Evolutionary conservation across 2,888 invertebrate species (phyloP).

Genomic region (Theristus sp.): DNA sequence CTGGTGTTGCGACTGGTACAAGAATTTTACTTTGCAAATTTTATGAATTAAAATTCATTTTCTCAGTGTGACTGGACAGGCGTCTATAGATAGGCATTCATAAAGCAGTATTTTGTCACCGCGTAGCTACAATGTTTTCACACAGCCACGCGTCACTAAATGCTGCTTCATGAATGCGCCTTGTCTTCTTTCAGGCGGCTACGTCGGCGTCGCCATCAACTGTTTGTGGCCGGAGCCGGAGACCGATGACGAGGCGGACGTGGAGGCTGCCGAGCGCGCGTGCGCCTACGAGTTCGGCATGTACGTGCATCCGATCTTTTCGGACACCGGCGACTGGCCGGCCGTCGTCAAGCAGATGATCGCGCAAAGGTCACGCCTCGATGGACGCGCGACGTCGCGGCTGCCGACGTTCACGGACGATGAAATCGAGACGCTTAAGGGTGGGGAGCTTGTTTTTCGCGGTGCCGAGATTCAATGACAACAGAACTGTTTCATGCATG

Average conservation of each 20-base stretch:
- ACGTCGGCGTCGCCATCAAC: background rate
- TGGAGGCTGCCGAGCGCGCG: background rate
- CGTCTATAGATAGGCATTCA: no score
- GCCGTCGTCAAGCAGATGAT: conserved; percentile 1
- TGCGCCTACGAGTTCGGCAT: background rate
- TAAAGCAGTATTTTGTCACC: no score
- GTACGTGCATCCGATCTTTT: conserved; percentile 10
- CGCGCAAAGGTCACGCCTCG: conserved; percentile 13
- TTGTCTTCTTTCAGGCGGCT: background rate
- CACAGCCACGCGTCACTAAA: no score
- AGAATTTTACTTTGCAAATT: no score
- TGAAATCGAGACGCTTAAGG: conserved; percentile 17
- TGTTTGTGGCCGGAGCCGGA: background rate
- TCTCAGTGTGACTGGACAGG: no score
- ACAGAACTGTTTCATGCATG: no score
- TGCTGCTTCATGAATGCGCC: no score
- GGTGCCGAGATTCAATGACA: no score
- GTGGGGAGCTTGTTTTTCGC: background rate
- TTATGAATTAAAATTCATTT: no score
- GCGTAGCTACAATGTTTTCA: no score
- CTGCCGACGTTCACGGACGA: conserved; percentile 26
- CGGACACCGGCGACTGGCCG: conserved; percentile 7
- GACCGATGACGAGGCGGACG: background rate
- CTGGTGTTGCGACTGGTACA: no score
- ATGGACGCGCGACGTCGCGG: conserved; percentile 17